phyloP scores from a whole-genome alignment of 1,140 invertebrate species.

The Drosophila eugracilis region DNA sequence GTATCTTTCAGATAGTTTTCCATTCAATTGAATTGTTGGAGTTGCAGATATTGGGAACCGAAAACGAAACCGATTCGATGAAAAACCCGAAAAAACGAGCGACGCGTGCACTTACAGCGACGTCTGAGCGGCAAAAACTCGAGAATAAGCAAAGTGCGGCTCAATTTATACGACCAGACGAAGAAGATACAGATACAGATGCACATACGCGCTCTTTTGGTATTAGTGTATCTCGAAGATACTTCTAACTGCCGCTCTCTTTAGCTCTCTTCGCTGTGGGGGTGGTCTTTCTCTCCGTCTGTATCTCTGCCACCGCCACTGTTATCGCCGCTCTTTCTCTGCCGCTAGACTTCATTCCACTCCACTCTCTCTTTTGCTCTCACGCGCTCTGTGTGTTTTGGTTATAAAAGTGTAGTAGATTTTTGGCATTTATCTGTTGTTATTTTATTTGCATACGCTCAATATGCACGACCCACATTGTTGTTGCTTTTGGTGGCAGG shows the following conservation, averaged over 20 bases:
- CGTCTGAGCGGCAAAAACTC: constrained; percentile 78
- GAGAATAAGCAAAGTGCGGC: constrained; percentile 81
- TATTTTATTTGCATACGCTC: constrained; percentile 73
- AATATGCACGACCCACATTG: constrained; percentile 80
- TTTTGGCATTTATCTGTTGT: constrained; percentile 63
- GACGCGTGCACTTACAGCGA: constrained; percentile 76
- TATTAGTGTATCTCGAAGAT: constrained; percentile 66
- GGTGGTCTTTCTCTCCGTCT: constrained; percentile 34
- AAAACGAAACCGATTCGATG: constrained; percentile 32
- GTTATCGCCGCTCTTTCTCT: constrained; percentile 25
- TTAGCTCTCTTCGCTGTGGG: constrained; percentile 17
- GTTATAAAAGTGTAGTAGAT: constrained; percentile 53
- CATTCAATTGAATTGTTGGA: constrained; percentile 11
- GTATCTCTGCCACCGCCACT: constrained; percentile 13
- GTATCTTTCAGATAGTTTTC: constrained; percentile 11
- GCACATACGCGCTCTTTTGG: constrained; percentile 19
- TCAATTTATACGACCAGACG: constrained; percentile 73
- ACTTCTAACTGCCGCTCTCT: constrained; percentile 25
- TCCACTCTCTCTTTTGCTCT: no score
- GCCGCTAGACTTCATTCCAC: no score
- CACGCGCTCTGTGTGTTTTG: constrained; percentile 56
- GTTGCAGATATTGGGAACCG: constrained; percentile 20
- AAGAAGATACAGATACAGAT: constrained; percentile 63
- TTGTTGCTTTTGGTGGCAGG: constrained; percentile 48
- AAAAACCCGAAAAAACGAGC: constrained; percentile 33